A percentile compares a stretch with the other conserved stretches of the same genome.
These are phyloP conservation scores for Illadopsis cleaveri DNA, from an alignment of 2,113 vertebrate species.

Conservation along the genomic window DNA sequence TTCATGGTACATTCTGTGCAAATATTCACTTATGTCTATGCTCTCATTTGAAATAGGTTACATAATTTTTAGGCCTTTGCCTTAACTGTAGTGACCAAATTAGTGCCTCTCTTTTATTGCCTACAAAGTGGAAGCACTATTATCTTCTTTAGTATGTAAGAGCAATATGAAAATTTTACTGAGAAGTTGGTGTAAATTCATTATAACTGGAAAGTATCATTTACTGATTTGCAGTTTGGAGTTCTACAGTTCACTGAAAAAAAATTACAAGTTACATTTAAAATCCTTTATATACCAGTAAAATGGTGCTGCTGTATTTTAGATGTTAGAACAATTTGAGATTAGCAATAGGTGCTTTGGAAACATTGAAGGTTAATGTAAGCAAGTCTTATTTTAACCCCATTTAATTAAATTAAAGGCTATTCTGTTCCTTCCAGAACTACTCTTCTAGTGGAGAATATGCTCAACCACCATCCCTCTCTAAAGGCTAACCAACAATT, in stretches of 20 bases:
- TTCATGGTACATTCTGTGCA: not conserved
- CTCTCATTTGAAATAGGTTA: not conserved
- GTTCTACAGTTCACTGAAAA: not conserved
- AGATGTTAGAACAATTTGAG: not conserved
- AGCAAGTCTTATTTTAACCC: not conserved
- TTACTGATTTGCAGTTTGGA: not conserved
- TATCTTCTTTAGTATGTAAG: not conserved
- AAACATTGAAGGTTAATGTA: not conserved
- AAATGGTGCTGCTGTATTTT: not conserved
- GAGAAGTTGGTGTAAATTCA: not conserved
- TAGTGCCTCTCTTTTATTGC: not conserved
- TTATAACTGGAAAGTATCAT: not conserved
- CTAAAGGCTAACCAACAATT: not conserved
- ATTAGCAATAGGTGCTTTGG: not conserved
- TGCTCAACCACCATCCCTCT: not conserved
- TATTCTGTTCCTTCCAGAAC: not conserved
- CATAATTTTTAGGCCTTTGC: not conserved
- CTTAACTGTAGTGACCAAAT: not conserved
- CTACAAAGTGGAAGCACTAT: not conserved
- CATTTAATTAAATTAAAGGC: not conserved
- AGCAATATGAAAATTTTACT: not conserved
- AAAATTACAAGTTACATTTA: not conserved
- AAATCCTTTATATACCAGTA: not conserved
- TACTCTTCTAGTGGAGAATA: not conserved
- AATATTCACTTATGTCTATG: not conserved